Base-by-base conservation (phyloP, 2,888 invertebrate genomes). In the Desoria tigrina region DNA sequence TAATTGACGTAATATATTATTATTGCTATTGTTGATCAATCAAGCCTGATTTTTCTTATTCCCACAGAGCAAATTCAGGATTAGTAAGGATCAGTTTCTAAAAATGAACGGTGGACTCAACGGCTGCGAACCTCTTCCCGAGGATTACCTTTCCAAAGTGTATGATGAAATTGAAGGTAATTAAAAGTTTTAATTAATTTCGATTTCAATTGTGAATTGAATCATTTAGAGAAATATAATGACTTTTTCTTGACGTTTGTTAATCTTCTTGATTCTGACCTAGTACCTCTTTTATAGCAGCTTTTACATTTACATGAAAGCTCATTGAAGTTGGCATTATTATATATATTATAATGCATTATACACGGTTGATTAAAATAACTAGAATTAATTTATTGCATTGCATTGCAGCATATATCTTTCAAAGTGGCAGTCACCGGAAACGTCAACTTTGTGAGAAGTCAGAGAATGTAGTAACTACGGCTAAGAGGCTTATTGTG, bases 151-250 rank as follows among this genome's bases (percentile, higher is more conserved):
- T 37, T 60, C 60, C 37, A 51, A 59, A 37, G 56, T 66, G 45
- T 69, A 69, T 66, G 66, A 69, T 57, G 69, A 69, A 69, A 69
- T 69, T 54, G 63, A 69, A 39, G 69, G 69, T 69, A 69, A 63
- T 14, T 28, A n/a, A n/a, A n/a, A n/a, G n/a, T n/a, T n/a, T n/a
- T n/a, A n/a, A n/a, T n/a, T 28, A 51, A 24, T 51, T 26, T 18
- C n/a, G n/a, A n/a, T n/a, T n/a, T n/a, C n/a, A n/a, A n/a, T n/a
- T n/a, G n/a, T n/a, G n/a, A 51, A 51, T 51, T 51, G 16, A 51
- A 6, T 26, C 23, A 51, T 51, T n/a, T 32, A 4, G 32, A 32
- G 11, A 32, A 32, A 32, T 32, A 11, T 32, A 32, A 32, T 32
- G 11, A 32, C 4, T 32, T 11, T 11, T 32, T 32, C 32, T 11